Conservation (phyloP, 2,113 vertebrate genomes). For the Eudorcas thomsonii region DNA sequence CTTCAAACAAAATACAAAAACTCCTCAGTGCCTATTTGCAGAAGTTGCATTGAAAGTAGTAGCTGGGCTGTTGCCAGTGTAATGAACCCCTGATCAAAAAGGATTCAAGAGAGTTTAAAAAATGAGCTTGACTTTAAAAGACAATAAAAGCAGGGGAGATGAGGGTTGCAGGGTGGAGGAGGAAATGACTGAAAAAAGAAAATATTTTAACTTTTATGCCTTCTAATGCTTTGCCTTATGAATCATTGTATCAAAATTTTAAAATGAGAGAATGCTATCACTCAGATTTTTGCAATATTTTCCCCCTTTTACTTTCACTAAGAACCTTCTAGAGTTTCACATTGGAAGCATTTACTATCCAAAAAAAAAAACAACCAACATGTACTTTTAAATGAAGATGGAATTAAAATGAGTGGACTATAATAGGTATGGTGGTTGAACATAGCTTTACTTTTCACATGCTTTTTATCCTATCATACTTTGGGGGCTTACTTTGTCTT, state of each 20-base stretch:
- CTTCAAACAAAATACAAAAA: neutral
- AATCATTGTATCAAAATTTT: neutral
- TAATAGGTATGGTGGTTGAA: neutral
- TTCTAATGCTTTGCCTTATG: neutral
- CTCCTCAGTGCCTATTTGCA: neutral
- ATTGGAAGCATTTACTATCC: neutral
- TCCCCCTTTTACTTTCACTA: neutral
- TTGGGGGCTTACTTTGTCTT: neutral
- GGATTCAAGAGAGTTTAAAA: neutral
- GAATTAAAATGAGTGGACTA: slow-evolving; percentile 6
- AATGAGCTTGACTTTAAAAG: slow-evolving; percentile 38
- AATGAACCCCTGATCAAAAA: slow-evolving; percentile 40
- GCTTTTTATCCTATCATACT: neutral
- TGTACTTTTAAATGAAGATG: slow-evolving; percentile 33
- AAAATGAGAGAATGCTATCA: neutral
- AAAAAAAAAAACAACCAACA: neutral
- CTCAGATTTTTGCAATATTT: slow-evolving; percentile 2
- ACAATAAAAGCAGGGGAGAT: slow-evolving; percentile 22
- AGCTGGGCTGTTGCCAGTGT: neutral
- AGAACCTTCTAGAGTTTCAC: neutral
- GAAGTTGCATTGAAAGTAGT: neutral
- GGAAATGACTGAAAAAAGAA: slow-evolving; percentile 8
- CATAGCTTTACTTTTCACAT: neutral
- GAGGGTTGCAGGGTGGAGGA: neutral
- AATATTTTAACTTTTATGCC: slow-evolving; percentile 14